phyloP scores from a whole-genome alignment of 2,888 invertebrate species.

The Nebria salina region DNA sequence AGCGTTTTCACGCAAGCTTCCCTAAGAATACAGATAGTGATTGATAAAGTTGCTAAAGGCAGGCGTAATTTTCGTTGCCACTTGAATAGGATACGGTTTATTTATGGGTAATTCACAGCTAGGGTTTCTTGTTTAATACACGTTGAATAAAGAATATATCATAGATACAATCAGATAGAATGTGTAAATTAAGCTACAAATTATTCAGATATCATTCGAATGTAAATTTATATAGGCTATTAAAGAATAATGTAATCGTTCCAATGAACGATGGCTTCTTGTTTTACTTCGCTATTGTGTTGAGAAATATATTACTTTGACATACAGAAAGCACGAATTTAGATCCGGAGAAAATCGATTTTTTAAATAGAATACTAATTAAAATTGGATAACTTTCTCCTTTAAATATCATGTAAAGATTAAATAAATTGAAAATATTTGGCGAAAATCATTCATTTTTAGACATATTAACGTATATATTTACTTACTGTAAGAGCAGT shows the following conservation, averaged over 20 bases:
- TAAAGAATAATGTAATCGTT: background rate
- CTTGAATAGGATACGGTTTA: background rate
- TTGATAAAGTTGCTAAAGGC: background rate
- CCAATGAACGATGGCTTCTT: background rate
- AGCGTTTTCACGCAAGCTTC: background rate
- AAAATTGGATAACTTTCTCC: too few relatives aligned
- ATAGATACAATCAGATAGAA: conserved; percentile 14
- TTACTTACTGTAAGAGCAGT: too few relatives aligned
- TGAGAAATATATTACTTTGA: background rate
- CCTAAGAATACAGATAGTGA: background rate
- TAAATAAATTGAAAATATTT: too few relatives aligned
- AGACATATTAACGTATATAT: too few relatives aligned
- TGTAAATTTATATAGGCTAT: conserved; percentile 13
- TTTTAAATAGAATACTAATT: too few relatives aligned
- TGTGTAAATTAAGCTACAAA: conserved; percentile 21
- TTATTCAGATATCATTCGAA: conserved; percentile 22
- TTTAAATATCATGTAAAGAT: too few relatives aligned
- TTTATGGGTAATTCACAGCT: background rate
- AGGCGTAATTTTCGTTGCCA: background rate
- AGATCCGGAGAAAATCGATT: background rate
- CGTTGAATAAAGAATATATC: background rate
- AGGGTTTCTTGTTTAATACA: background rate
- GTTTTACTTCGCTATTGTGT: background rate
- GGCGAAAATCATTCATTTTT: too few relatives aligned
- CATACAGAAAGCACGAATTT: background rate